phyloP scores from a whole-genome alignment of 2,888 invertebrate species.

The Galeruca laticollis region DNA sequence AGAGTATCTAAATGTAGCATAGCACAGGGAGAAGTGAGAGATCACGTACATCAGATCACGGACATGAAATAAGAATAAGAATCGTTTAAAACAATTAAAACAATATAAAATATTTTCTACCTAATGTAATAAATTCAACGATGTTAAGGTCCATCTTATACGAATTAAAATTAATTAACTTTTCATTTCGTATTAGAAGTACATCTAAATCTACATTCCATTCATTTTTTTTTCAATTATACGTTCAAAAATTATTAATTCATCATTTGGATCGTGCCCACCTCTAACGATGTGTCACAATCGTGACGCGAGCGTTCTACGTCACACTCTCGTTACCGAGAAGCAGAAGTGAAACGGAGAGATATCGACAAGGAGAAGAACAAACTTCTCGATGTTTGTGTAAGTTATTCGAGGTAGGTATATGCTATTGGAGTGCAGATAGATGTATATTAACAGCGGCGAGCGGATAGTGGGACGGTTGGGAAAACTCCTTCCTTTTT shows the following conservation, averaged over 20 bases:
- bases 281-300: conserved; percentile 45
- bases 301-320: conserved; percentile 50
- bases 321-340: conserved; percentile 50
- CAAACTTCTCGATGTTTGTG: conserved; percentile 33
- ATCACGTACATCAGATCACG: too few species aligned
- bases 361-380: conserved; percentile 24
- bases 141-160: too few species aligned
- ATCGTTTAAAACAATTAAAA: too few species aligned
- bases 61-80: too few species aligned
- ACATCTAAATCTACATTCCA: too few species aligned
- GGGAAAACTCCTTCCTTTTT: conserved; percentile 12
- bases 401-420: conserved; percentile 29
- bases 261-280: background rate
- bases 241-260: background rate
- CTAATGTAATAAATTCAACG: too few species aligned
- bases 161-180: too few species aligned
- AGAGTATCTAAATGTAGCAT: too few species aligned
- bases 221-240: too few species aligned
- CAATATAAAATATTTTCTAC: too few species aligned
- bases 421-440: conserved; percentile 26
- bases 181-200: too few species aligned
- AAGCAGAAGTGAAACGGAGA: conserved; percentile 38
- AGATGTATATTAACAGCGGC: conserved; percentile 29
- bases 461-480: conserved; percentile 21
- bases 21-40: too few species aligned